phyloP scores from a whole-genome alignment of 1,140 invertebrate species.

The Lordiphosa collinella region DNA sequence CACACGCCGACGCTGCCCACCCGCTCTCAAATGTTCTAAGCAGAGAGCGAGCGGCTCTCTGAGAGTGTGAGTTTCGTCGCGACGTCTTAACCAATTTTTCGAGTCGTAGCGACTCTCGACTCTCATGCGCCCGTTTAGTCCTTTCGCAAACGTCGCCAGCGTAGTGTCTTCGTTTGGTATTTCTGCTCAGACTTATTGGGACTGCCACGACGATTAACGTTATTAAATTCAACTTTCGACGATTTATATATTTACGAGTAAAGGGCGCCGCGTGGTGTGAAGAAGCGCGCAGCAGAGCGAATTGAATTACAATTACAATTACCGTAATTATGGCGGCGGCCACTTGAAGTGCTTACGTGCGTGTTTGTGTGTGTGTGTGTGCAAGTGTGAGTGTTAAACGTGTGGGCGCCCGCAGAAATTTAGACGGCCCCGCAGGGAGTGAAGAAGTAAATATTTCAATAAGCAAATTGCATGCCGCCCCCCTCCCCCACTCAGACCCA shows the following conservation, averaged over 20 bases:
- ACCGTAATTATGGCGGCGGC: slow-evolving; percentile 42
- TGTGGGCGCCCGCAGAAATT: slow-evolving; percentile 65
- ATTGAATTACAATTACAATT: slow-evolving; percentile 71
- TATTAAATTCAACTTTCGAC: slow-evolving; percentile 15
- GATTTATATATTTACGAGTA: slow-evolving; percentile 27
- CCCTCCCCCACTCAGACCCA: background rate
- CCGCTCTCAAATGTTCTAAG: slow-evolving; percentile 5
- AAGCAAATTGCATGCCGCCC: slow-evolving; percentile 30
- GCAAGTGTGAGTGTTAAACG: slow-evolving; percentile 40
- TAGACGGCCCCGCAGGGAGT: background rate
- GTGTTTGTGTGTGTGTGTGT: slow-evolving; percentile 35
- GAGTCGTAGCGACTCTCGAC: slow-evolving; percentile 44
- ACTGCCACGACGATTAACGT: slow-evolving; percentile 31
- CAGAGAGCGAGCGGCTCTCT: background rate
- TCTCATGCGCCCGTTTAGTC: slow-evolving; percentile 60
- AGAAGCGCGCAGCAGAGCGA: slow-evolving; percentile 47
- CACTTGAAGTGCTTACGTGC: slow-evolving; percentile 36
- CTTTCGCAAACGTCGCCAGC: slow-evolving; percentile 72
- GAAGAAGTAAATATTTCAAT: slow-evolving; percentile 45
- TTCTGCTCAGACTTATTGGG: slow-evolving; percentile 17
- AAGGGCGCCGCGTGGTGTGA: slow-evolving; percentile 14
- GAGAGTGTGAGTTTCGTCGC: slow-evolving; percentile 28
- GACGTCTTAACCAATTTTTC: slow-evolving; percentile 57
- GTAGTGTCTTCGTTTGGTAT: slow-evolving; percentile 57
- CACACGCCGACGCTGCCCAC: background rate